phyloP scores from a whole-genome alignment of 2,797 vertebrate genomes.

The Mus caroli region DNA sequence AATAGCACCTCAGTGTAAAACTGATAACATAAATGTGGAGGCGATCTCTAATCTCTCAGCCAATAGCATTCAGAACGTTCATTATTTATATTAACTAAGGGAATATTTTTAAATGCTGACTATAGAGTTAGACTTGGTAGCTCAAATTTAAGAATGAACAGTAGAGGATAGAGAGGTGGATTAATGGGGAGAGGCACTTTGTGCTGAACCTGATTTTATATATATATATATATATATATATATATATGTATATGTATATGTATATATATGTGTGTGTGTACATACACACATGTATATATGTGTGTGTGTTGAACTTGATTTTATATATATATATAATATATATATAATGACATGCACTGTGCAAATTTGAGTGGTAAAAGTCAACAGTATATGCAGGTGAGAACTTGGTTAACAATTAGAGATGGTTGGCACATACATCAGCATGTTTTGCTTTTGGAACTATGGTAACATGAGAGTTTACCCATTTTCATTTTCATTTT shows the following conservation, averaged over 20 bases:
- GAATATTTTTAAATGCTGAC: conserved; percentile 36
- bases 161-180: background rate
- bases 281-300: too few relatives aligned
- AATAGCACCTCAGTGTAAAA: background rate
- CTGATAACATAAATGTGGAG: background rate
- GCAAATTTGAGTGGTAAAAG: background rate
- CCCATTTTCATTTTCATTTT: background rate
- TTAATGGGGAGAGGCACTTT: background rate
- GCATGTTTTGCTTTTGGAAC: conserved; percentile 26
- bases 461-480: background rate
- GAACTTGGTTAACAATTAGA: background rate
- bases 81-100: conserved; percentile 61
- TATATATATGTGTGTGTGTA: too few relatives aligned
- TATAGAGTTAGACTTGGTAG: conserved; percentile 38
- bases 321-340: background rate
- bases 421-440: background rate
- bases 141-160: conserved; percentile 53
- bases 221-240: background rate
- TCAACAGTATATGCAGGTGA: background rate
- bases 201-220: background rate
- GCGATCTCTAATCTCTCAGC: background rate
- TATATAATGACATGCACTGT: background rate
- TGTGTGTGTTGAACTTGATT: background rate
- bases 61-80: background rate
- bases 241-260: too few relatives aligned